phyloP scores from a whole-genome alignment of 1,140 invertebrate genomes.

The Dreissena polymorpha region DNA sequence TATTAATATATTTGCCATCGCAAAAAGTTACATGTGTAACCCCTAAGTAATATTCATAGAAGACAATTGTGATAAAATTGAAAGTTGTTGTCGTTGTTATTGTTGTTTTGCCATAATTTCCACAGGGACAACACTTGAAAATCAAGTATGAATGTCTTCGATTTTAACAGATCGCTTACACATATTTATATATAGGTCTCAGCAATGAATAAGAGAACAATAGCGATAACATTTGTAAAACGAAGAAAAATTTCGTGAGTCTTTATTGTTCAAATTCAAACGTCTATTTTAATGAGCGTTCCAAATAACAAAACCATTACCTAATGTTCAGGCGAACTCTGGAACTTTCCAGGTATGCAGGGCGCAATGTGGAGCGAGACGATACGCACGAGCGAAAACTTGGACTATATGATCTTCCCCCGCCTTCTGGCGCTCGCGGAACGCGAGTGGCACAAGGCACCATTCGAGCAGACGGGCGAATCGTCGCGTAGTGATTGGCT shows the following conservation, averaged over 20 bases:
- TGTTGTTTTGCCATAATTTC: too few species aligned
- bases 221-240: too few species aligned
- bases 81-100: not conserved
- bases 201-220: too few species aligned
- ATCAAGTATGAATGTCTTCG: too few species aligned
- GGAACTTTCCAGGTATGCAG: slow-evolving; percentile 55
- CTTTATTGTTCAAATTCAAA: too few species aligned
- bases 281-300: not conserved
- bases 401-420: slow-evolving; percentile 64
- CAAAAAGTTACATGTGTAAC: not conserved
- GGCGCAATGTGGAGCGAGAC: slow-evolving; percentile 63
- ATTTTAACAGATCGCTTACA: too few species aligned
- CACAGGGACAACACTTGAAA: too few species aligned
- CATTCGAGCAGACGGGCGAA: slow-evolving; percentile 51
- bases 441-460: slow-evolving; percentile 65
- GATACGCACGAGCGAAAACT: slow-evolving; percentile 53
- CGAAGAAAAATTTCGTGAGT: too few species aligned
- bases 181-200: too few species aligned
- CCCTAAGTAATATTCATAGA: not conserved
- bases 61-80: not conserved
- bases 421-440: slow-evolving; percentile 66
- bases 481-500: slow-evolving; percentile 10
- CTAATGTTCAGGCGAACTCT: not conserved
- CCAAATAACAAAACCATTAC: not conserved
- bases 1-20: too few species aligned